Evolutionary conservation across 1,140 invertebrate genomes (phyloP).

Genomic region (Drosophila nigromelanica): DNA sequence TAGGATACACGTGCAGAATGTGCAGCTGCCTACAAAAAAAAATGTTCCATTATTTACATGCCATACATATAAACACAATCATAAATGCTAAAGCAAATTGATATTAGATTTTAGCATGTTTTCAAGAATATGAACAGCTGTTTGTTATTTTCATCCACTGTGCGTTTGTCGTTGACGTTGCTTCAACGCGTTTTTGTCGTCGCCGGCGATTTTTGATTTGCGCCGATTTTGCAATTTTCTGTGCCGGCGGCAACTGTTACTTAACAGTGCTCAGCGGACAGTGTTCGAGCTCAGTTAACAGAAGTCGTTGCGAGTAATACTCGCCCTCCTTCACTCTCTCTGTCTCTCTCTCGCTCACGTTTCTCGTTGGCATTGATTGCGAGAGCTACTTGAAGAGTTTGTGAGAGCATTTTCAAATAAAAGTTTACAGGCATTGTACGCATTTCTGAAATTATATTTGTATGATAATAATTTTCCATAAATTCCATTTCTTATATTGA

Average conservation of each 20-base stretch:
- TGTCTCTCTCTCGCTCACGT: neutral
- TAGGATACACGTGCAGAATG: neutral
- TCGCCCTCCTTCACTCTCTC: constrained; percentile 23
- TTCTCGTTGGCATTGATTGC: constrained; percentile 17
- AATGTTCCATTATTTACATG: constrained; percentile 14
- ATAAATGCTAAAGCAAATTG: neutral
- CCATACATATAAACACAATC: neutral
- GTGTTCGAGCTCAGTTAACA: constrained; percentile 32
- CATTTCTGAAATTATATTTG: too few species aligned
- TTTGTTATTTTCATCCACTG: constrained; percentile 26
- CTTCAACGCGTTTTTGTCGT: constrained; percentile 70
- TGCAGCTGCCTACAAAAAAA: constrained; percentile 10
- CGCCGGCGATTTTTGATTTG: constrained; percentile 73
- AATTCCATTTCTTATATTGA: too few species aligned
- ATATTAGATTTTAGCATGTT: neutral
- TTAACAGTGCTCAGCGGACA: constrained; percentile 36
- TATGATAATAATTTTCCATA: too few species aligned
- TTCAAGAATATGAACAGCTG: neutral
- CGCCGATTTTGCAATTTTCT: constrained; percentile 78
- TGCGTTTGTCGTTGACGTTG: constrained; percentile 41
- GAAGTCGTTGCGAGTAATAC: constrained; percentile 5
- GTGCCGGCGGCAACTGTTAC: constrained; percentile 62
- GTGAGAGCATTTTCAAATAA: neutral
- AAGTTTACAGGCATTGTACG: too few species aligned
- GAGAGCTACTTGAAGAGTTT: constrained; percentile 34